Base-by-base conservation (phyloP, 2,888 invertebrate species). In the Congeria kusceri region DNA sequence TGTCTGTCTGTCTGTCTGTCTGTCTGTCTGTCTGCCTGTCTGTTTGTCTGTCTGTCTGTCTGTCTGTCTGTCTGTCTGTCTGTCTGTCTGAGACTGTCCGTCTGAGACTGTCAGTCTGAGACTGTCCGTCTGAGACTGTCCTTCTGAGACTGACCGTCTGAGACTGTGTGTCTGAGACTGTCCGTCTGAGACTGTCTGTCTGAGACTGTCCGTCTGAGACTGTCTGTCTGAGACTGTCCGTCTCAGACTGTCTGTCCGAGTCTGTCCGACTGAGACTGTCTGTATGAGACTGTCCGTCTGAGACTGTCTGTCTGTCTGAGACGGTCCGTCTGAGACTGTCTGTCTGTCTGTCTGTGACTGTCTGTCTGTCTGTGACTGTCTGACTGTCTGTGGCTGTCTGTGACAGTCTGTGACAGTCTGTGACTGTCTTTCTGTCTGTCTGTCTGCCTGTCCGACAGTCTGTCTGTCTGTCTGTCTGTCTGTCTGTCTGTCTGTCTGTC, bases 401-500 rank as follows among this genome's bases (percentile, higher is more conserved):
- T 49, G 3, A 46, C 5, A 46, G 5, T 65, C 7, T 47, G 11
- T 15, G 11, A 15, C 15, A 11, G 7, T 65, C 47, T 65, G 15
- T 65, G 65, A 46, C 47, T 47, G 49, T 65, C 29, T 65, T 7
- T 65, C 47, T 65, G 65, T 65, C 47, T 65, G 65, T 65, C 47
- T 49, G 3, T 65, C 47, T 65, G 15, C 46, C 7, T 65, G 7
- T 65, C n/a, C n/a, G 65, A 46, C 29, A 46, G 65, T 65, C 25
- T 65, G 65, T 65, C 65, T 65, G 65, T 65, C 65, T 65, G 46
- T 65, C 23, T 47, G 25, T 65, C 47, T 65, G 65, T 65, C 47
- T 65, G 65, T 65, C n/a, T n/a, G n/a, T n/a, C n/a, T n/a, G n/a
- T n/a, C n/a, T n/a, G n/a, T n/a, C n/a, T n/a, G n/a, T n/a, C n/a